phyloP scores from a whole-genome alignment of 2,888 invertebrate genomes.

The Euzetes globulus region DNA sequence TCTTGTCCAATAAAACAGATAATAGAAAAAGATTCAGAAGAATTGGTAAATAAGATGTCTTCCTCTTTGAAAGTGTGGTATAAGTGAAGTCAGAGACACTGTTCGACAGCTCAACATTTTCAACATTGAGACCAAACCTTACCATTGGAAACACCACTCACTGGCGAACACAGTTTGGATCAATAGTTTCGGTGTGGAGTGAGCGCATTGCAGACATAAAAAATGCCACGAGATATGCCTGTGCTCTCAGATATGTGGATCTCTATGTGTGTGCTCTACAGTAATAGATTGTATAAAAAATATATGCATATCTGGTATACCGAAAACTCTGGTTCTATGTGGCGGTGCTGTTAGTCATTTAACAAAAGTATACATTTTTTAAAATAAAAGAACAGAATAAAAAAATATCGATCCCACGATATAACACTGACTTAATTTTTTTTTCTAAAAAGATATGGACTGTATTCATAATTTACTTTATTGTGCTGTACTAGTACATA shows the following conservation, averaged over 20 bases:
- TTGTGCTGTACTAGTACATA: neutral
- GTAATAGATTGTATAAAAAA: neutral
- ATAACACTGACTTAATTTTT: conserved; percentile 21
- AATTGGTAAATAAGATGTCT: conserved; percentile 28
- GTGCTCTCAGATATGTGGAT: neutral
- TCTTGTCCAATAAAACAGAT: neutral
- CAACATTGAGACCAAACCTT: conserved; percentile 29
- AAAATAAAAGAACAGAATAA: conserved; percentile 4
- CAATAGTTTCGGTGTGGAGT: conserved; percentile 30
- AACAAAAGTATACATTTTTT: neutral
- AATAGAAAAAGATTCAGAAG: conserved; percentile 15
- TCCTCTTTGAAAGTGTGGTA: conserved; percentile 29
- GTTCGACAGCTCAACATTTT: conserved; percentile 31
- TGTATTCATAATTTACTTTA: neutral
- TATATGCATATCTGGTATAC: conserved; percentile 10
- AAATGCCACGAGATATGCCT: conserved; percentile 24
- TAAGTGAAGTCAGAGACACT: conserved; percentile 21
- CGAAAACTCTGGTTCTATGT: conserved; percentile 3
- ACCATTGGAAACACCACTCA: conserved; percentile 24
- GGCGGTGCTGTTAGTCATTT: conserved; percentile 14
- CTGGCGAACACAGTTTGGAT: conserved; percentile 25
- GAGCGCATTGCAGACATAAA: conserved; percentile 31
- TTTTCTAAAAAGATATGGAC: neutral
- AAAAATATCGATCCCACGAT: neutral
- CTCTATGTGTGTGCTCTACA: neutral